A percentile compares a stretch with the other conserved stretches of the same genome.
Conservation (phyloP, 2,113 vertebrate species). For the Sarotherodon lohbergeri region DNA sequence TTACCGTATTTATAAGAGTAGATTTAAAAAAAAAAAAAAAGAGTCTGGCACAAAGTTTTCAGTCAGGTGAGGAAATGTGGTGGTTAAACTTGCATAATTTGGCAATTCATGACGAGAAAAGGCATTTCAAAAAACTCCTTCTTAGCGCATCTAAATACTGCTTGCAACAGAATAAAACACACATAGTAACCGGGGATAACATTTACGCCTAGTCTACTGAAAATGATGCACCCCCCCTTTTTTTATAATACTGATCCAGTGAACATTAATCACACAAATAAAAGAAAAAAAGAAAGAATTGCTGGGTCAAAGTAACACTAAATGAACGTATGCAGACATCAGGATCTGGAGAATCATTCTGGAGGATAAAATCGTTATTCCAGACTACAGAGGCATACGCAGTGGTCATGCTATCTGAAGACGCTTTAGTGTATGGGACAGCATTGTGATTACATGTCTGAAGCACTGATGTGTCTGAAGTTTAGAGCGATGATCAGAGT, state of each 20-base stretch:
- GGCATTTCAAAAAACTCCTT: conserved; percentile 29
- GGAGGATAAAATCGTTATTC: not conserved
- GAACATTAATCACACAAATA: not conserved
- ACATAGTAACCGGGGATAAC: not conserved
- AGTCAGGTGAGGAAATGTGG: conserved; percentile 24
- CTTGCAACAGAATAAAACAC: conserved; percentile 8
- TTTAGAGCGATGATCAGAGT: conserved; percentile 3
- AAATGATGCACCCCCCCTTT: not conserved
- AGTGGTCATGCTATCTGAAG: not conserved
- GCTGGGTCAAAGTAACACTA: not conserved
- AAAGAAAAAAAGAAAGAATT: not conserved
- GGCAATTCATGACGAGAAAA: conserved; percentile 53
- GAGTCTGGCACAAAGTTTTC: conserved; percentile 23
- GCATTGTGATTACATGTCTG: conserved; percentile 1
- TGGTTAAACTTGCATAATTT: conserved; percentile 57
- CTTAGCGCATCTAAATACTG: not conserved
- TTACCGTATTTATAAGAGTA: not conserved
- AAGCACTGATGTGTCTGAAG: conserved; percentile 24
- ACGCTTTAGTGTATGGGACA: not conserved
- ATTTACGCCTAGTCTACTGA: not conserved
- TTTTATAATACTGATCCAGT: not conserved
- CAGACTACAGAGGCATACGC: not conserved
- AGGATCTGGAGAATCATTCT: not conserved
- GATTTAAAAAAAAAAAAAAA: not conserved
- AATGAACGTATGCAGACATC: not conserved